Base-by-base conservation (phyloP, 2,113 vertebrate species). In the Azemiops feae region DNA sequence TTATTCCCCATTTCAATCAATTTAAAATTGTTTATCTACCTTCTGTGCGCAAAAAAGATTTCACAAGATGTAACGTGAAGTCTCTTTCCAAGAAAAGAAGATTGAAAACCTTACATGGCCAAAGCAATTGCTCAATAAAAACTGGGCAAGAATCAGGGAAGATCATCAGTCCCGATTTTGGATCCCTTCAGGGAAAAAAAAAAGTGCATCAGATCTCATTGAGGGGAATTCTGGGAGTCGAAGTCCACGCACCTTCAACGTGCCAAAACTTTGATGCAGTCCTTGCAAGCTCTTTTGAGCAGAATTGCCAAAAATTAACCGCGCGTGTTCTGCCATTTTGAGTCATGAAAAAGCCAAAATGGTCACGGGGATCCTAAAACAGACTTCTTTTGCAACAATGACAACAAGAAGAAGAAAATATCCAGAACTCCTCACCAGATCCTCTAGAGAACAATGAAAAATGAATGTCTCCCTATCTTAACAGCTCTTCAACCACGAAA, bases 171-270 rank as follows among this genome's bases (percentile, higher is more conserved):
- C 30, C 64, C 93, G 81, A 85, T 47, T 93, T 43, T 93, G 89
- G 58, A 85, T 95, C 47, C 91, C 90, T 93, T 30, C 22, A 92
- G n/a, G n/a, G 57, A 34, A 89, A 93, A 85, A 23, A 85, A 81
- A 39, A 5, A 27, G 3, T 39, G 34, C 18, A 39, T 18, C 69
- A 39, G 34, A 81, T 81, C 69, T 81, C 34, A 81, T 39, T 22
- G 18, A 81, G 34, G 69, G n/a, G 60, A 6, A n/a, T 69, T n/a
- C 60, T 64, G 60, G 11, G 60, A n/a, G 30, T 64, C n/a, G 60
- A 30, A 64, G 60, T 69, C 60, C 11, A 69, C 0, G 4, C 60
- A 14, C 30, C n/a, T 69, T n/a, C 11, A 69, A 14, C 30, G 16
- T 69, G 60, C 60, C 11, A n/a, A n/a, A 69, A n/a, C 18, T 22